A percentile compares a stretch with the other conserved stretches of the same genome.
These are phyloP conservation scores for Peromyscus californicus DNA, from an alignment of 2,113 vertebrate species.

Conservation along the genomic window DNA sequence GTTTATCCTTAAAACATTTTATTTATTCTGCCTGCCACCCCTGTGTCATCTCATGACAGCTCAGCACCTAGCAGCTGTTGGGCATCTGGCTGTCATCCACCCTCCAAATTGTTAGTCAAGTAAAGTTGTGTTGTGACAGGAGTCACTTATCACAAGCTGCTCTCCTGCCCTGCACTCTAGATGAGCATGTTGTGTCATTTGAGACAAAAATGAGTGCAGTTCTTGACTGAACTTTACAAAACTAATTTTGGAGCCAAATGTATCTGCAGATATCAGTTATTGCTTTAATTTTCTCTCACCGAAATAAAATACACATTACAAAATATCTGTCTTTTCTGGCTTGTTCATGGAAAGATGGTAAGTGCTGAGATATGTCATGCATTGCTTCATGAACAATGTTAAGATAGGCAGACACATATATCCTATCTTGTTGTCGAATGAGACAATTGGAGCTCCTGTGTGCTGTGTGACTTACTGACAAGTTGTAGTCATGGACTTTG, in stretches of 20 bases:
- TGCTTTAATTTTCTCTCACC: background rate
- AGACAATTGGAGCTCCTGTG: background rate
- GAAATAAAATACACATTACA: conserved; percentile 23
- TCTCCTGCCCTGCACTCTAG: background rate
- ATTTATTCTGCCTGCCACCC: conserved; percentile 6
- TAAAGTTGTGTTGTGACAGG: conserved; percentile 61
- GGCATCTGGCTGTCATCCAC: conserved; percentile 57
- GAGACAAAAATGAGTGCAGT: conserved; percentile 33
- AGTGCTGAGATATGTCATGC: background rate
- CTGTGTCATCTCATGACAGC: conserved; percentile 17
- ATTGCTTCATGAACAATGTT: background rate
- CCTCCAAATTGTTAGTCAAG: background rate
- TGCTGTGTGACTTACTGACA: background rate
- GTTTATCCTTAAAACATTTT: conserved; percentile 31
- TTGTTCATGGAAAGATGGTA: background rate
- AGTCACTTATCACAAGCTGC: conserved; percentile 15
- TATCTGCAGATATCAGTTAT: background rate
- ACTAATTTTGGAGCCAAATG: background rate
- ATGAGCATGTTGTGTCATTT: conserved; percentile 40
- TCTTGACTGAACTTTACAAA: conserved; percentile 33
- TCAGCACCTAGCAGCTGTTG: conserved; percentile 18
- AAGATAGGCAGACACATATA: background rate
- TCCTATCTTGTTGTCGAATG: background rate
- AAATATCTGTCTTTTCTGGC: background rate
- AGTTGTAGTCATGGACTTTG: background rate